These are phyloP conservation scores for Scaptomyza hsui DNA, from an alignment of 1,140 invertebrate genomes.

Conservation along the genomic window DNA sequence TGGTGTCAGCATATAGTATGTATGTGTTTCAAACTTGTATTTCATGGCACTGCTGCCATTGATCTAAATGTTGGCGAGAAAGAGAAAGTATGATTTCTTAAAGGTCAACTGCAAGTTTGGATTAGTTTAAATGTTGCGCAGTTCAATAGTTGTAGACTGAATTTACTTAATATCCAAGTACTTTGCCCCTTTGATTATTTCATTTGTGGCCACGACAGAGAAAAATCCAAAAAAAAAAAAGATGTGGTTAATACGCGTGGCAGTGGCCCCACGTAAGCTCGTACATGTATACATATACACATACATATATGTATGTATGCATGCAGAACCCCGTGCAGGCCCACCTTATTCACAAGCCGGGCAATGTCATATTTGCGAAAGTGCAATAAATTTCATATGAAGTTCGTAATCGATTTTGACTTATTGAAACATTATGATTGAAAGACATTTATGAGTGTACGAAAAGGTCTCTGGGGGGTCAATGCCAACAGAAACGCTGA, in stretches of 20 bases:
- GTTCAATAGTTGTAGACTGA: slow-evolving; percentile 1
- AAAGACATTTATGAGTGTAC: slow-evolving; percentile 83
- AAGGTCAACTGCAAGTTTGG: neutral
- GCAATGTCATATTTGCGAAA: slow-evolving; percentile 83
- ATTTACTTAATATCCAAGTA: slow-evolving; percentile 71
- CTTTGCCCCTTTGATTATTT: slow-evolving; percentile 55
- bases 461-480: slow-evolving; percentile 75
- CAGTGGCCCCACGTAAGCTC: neutral
- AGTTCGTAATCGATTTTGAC: slow-evolving; percentile 83
- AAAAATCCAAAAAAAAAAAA: slow-evolving; percentile 68
- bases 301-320: neutral
- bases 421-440: slow-evolving; percentile 84
- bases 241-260: slow-evolving; percentile 61
- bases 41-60: neutral
- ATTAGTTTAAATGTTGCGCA: neutral
- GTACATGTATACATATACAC: neutral
- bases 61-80: slow-evolving; percentile 8
- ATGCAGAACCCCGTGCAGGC: slow-evolving; percentile 11
- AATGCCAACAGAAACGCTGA: slow-evolving; percentile 77
- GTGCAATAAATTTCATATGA: slow-evolving; percentile 83
- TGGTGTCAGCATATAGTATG: slow-evolving; percentile 25
- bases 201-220: slow-evolving; percentile 26
- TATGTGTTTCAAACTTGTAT: neutral
- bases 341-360: slow-evolving; percentile 24
- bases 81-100: neutral